phyloP scores from a whole-genome alignment of 2,797 vertebrate species.

The Cephalopachus bancanus region DNA sequence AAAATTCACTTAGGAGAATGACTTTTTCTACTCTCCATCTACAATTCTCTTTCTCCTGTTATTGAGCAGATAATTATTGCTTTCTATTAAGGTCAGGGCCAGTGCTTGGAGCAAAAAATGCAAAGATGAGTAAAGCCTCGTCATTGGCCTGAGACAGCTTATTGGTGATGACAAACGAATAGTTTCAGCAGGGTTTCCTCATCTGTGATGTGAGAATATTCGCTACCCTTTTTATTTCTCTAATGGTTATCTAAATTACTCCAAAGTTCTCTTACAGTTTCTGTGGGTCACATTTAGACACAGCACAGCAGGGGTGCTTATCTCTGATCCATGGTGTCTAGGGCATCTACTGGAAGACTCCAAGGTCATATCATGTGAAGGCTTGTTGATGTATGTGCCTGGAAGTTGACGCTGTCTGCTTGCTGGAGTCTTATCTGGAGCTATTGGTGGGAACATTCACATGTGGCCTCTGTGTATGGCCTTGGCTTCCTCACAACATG shows the following conservation, averaged over 20 bases:
- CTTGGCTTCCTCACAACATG: not conserved
- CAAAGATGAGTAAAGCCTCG: not conserved
- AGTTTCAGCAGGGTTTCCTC: not conserved
- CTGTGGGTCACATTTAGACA: not conserved
- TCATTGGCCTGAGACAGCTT: not conserved
- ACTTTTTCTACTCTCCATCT: not conserved
- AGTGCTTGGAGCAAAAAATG: not conserved
- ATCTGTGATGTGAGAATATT: not conserved
- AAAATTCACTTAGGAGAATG: constrained; percentile 40
- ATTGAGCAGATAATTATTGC: not conserved
- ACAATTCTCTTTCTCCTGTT: not conserved
- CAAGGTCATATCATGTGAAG: not conserved
- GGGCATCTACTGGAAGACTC: not conserved
- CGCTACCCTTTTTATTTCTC: not conserved
- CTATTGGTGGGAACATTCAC: not conserved
- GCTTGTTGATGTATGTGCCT: not conserved
- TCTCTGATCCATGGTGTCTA: not conserved
- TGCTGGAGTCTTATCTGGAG: not conserved
- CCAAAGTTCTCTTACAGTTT: not conserved
- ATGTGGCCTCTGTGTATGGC: not conserved
- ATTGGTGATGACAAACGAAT: not conserved
- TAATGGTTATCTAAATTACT: not conserved
- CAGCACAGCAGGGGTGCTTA: not conserved
- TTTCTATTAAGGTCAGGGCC: not conserved
- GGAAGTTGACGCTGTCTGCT: not conserved